Conservation (phyloP, 64 coral and sea anemone genomes). For the Montipora sp. region DNA sequence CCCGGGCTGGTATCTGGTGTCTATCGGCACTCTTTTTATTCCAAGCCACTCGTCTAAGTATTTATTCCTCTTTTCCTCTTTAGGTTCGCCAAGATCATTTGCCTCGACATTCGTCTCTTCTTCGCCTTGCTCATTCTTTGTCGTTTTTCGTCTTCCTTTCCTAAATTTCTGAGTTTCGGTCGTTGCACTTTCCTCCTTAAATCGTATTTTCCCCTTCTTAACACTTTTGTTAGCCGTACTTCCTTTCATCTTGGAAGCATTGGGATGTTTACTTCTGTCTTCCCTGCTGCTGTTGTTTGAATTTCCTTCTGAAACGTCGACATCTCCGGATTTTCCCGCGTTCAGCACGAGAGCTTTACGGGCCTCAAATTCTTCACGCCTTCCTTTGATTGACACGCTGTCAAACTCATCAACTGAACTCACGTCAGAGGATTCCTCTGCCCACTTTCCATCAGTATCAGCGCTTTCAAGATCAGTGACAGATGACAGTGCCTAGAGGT, state of each 20-base stretch:
- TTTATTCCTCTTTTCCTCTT: slow-evolving; percentile 70
- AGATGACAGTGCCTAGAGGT: slow-evolving; percentile 22
- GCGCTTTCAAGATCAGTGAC: slow-evolving; percentile 36
- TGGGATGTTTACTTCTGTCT: slow-evolving; percentile 6
- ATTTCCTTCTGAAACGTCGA: background rate
- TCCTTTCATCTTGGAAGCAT: slow-evolving; percentile 34
- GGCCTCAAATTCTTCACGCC: slow-evolving; percentile 17
- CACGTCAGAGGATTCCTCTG: slow-evolving; percentile 57
- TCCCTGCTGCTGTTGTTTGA: background rate
- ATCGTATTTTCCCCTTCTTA: slow-evolving; percentile 28
- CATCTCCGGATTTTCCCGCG: background rate
- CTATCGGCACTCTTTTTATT: slow-evolving; percentile 74
- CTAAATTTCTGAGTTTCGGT: slow-evolving; percentile 7
- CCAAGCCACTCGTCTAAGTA: slow-evolving; percentile 93
- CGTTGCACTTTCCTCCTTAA: slow-evolving; percentile 34
- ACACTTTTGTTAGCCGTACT: slow-evolving; percentile 26
- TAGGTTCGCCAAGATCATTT: slow-evolving; percentile 41
- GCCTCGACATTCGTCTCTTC: slow-evolving; percentile 42
- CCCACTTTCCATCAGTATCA: slow-evolving; percentile 61
- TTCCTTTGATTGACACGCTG: slow-evolving; percentile 59
- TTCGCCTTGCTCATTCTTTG: slow-evolving; percentile 20
- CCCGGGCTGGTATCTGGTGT: slow-evolving; percentile 83
- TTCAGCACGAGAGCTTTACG: slow-evolving; percentile 18
- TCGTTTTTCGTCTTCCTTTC: slow-evolving; percentile 18
- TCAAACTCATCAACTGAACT: slow-evolving; percentile 74